Evolutionary conservation across 1,140 invertebrate species (phyloP), one percentile per base, ranked within the genome.

Genomic region (Drosophila sproati): DNA sequence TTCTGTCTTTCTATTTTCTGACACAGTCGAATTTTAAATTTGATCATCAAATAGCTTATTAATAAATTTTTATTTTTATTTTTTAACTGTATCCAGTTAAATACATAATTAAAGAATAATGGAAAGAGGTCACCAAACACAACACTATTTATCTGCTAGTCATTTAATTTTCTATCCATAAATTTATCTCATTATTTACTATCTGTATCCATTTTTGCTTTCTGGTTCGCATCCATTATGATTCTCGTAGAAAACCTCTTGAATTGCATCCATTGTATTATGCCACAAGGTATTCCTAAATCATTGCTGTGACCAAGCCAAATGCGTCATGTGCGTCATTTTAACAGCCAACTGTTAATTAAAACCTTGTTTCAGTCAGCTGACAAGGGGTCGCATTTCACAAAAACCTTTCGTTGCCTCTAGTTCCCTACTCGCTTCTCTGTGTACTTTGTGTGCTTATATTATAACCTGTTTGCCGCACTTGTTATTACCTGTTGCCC

Each of bases 361-460:
- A 45, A 37, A 63, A 34, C 51, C 45, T 55, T 48, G 45, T 43
- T 6, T n/a, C 10, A 34, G 51, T 73, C 63, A 67, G 20, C 54
- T 73, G 70, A 73, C 55, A 67, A 73, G 59, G 55, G 70, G 62
- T 72, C 55, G 48, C 37, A 20, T 59, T 73, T 73, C 54, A 73
- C 61, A 41, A n/a, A 50, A 3, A 20, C n/a, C 20, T 31, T 8
- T 12, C 4, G 28, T 39, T 3, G 32, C 32, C 32, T 29, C 4
- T 5, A 2, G 20, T 20, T 20, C 12, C 3, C 7, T 20, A 4
- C 2, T n/a, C n/a, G 35, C 31, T 6, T 35, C 12, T 51, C 2
- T 41, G 5, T 8, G 35, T 10, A 45, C 43, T 20, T n/a, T n/a
- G n/a, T 43, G 32, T 52, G 12, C 10, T 35, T 57, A 66, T 32